Evolutionary conservation across 2,888 invertebrate species (phyloP), one percentile per base, ranked within the genome.

Genomic region (Ornithoptera alexandrae): DNA sequence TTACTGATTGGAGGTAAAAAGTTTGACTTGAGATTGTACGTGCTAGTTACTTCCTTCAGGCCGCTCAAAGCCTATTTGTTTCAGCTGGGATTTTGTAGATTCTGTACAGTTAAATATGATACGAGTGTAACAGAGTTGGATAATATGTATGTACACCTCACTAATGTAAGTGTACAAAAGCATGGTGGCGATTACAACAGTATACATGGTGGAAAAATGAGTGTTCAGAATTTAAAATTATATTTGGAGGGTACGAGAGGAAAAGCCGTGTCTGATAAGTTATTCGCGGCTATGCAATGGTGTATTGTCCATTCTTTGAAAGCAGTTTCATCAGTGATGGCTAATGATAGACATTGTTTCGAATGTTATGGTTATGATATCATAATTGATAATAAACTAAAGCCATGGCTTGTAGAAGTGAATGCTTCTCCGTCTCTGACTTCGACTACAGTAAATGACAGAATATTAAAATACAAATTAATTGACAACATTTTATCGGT

Each of bases 331-430:
- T 97, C 98, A 0, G 97, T 98, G 8, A 98, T 99, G 94, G 97
- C 98, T 0, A 98, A 97, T 78, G 98, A 99, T 89, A 93, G 97
- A 56, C 97, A 98, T 84, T 98, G 97, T 82, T 98, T 97, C 81
- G 98, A 98, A 87, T 98, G 98, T 81, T 99, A 98, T 79, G 98
- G 99, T 65, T 98, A 98, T 82, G 98, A 98, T 82, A 98, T 98
- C 62, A 98, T 99, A 75, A 98, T 99, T 76, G 98, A 99, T 84
- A 96, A 97, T 81, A 95, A 95, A 78, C 88, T 99, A 39, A 99
- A 99, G 84, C 98, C 98, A 0, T 99, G 98, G 98, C 92, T 98
- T 10, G 96, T 98, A 62, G 98, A 98, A 91, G 97, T 97, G 10
- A 99, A 99, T 84, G 98, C 98, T 1, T 98, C 98, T 0, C 99